Conservation (phyloP, 2,113 vertebrate species). For the Ptilorrhoa leucosticta region DNA sequence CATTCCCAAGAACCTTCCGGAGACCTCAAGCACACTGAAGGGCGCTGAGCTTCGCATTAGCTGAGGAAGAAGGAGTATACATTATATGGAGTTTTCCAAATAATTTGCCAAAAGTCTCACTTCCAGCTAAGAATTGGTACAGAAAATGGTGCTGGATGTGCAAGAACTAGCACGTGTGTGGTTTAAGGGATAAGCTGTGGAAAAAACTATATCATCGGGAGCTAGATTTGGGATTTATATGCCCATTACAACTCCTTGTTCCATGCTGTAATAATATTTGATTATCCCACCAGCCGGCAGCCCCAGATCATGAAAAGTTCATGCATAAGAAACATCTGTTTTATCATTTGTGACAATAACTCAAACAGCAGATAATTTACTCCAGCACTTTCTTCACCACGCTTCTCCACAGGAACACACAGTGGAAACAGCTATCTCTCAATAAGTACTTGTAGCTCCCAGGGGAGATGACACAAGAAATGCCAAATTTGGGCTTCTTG, state of each 20-base stretch:
- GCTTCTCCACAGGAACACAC: background rate
- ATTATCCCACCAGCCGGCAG: background rate
- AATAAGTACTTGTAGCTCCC: background rate
- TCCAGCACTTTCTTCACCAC: background rate
- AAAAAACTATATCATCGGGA: background rate
- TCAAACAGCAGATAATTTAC: constrained; percentile 19
- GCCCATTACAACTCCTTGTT: background rate
- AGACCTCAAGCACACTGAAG: background rate
- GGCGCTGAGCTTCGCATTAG: background rate
- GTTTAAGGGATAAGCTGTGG: constrained; percentile 30
- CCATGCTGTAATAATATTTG: constrained; percentile 7
- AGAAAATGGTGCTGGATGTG: background rate
- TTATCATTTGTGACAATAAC: constrained; percentile 22
- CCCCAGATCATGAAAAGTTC: constrained; percentile 38
- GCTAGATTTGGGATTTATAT: background rate
- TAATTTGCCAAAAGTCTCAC: constrained; percentile 43
- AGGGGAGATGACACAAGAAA: background rate
- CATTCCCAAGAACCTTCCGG: background rate
- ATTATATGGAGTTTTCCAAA: constrained; percentile 29
- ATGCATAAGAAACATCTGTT: constrained; percentile 25
- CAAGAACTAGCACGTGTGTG: background rate
- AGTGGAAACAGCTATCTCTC: background rate
- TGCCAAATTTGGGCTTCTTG: background rate
- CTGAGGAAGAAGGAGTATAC: background rate
- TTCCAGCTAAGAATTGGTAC: background rate